Conservation (phyloP, 2,113 vertebrate genomes). For the Actenoides hombroni region DNA sequence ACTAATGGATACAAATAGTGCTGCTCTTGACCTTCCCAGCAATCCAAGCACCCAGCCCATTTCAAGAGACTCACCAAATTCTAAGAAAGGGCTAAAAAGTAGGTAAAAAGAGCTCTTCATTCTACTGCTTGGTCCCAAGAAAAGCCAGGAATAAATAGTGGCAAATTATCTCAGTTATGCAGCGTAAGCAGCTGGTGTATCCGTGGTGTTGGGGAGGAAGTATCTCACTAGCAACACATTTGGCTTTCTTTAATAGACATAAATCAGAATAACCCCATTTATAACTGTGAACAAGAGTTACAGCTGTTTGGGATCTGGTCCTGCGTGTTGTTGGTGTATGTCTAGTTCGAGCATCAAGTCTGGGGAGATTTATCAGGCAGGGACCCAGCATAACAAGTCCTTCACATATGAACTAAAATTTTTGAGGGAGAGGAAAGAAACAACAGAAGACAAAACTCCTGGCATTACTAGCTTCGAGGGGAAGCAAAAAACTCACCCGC, state of each 20-base stretch:
- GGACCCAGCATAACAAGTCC: neutral
- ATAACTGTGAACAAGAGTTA: neutral
- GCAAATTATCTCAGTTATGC: neutral
- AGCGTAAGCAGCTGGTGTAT: neutral
- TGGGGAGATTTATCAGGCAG: neutral
- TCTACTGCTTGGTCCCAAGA: neutral
- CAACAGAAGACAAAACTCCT: neutral
- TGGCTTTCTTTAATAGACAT: neutral
- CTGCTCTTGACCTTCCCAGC: neutral
- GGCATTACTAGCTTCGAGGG: neutral
- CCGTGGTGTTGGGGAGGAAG: neutral
- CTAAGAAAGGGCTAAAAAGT: neutral
- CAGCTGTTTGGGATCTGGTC: neutral
- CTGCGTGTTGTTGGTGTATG: neutral
- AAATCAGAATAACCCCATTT: neutral
- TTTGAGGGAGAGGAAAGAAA: neutral
- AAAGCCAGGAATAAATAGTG: neutral
- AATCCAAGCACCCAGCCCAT: neutral
- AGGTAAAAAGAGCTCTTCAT: neutral
- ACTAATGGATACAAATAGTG: neutral
- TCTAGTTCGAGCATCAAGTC: neutral
- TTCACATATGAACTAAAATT: neutral
- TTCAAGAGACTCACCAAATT: neutral
- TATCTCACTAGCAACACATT: neutral
- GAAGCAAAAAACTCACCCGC: neutral